Base-by-base conservation (phyloP, 2,797 vertebrate species). In the Glyptemys insculpta region DNA sequence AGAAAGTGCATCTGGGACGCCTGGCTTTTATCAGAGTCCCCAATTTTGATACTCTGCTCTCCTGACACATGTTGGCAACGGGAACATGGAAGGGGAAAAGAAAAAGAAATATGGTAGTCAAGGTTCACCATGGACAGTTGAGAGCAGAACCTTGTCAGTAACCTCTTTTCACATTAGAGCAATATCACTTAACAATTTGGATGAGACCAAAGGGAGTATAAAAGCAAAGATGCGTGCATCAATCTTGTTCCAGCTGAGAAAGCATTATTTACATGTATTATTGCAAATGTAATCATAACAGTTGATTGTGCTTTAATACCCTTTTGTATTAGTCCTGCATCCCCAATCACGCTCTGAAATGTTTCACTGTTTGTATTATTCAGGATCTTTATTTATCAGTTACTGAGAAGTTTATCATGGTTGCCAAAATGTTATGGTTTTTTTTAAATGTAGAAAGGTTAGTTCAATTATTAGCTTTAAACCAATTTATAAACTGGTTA, bases 401-500 rank as follows among this genome's bases (percentile, higher is more conserved):
- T 87, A 87, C 81, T 53, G 62, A 34, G 27, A 92, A 85, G 93
- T 86, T 95, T 87, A 86, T 72, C 52, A 27, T 3, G 65, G 59
- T 15, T 95, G 87, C 86, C 92, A 87, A 93, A 47, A 27, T 12
- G 31, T 44, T 91, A 54, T 25, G 53, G 4, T 2, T 76, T 96
- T 92, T 92, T 76, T 82, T 79, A 78, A 50, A 85, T 88, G 88
- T 79, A 83, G 91, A 94, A 94, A 93, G 88, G 85, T 91, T 74
- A 95, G 72, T 79, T 91, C 87, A 7, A 1, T 91, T 92, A 90
- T 31, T 93, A 95, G 92, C 96, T 94, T 93, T 84, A 95, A 96
- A 82, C 81, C 91, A 92, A 85, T 96, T 96, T 93, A 96, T 95
- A 92, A 95, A 89, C 81, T 57, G 91, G 85, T 90, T 92, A 86